These are phyloP conservation scores for Zoroaster sp. DNA, from an alignment of 53 echinoderm and acorn worm genomes.

Conservation along the genomic window DNA sequence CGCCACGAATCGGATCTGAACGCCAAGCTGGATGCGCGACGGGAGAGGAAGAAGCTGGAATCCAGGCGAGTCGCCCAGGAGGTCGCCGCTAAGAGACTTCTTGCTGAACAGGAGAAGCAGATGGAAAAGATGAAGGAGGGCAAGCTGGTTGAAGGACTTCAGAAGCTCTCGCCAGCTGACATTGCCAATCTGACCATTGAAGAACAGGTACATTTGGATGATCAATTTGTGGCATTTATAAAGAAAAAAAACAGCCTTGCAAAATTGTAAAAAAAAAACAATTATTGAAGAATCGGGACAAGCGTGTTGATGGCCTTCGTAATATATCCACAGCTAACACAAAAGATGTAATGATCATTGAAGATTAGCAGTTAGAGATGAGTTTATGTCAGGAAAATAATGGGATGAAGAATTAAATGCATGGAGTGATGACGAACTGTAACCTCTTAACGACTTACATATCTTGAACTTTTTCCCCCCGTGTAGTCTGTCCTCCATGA, in stretches of 20 bases:
- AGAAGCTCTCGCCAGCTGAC: slow-evolving; percentile 63
- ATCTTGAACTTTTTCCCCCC: background rate
- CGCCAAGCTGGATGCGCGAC: slow-evolving; percentile 79
- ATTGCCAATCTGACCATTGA: slow-evolving; percentile 81
- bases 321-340: too few relatives aligned
- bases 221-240: too few relatives aligned
- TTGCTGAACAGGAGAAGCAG: slow-evolving; percentile 82
- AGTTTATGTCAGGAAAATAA: background rate
- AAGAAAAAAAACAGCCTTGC: too few relatives aligned
- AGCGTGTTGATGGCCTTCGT: background rate
- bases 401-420: too few relatives aligned
- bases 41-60: slow-evolving; percentile 69
- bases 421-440: too few relatives aligned
- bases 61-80: slow-evolving; percentile 77
- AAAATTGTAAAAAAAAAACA: too few relatives aligned
- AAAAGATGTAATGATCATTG: too few relatives aligned
- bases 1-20: slow-evolving; percentile 80
- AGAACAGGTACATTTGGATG: slow-evolving; percentile 85
- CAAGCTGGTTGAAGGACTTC: slow-evolving; percentile 62
- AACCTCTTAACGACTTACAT: too few relatives aligned
- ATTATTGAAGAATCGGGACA: background rate
- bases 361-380: too few relatives aligned
- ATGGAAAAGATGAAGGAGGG: slow-evolving; percentile 63
- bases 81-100: slow-evolving; percentile 77
- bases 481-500: slow-evolving; percentile 84